These are phyloP conservation scores for Eledone cirrhosa DNA, from an alignment of 2,888 invertebrate species.

Conservation along the genomic window DNA sequence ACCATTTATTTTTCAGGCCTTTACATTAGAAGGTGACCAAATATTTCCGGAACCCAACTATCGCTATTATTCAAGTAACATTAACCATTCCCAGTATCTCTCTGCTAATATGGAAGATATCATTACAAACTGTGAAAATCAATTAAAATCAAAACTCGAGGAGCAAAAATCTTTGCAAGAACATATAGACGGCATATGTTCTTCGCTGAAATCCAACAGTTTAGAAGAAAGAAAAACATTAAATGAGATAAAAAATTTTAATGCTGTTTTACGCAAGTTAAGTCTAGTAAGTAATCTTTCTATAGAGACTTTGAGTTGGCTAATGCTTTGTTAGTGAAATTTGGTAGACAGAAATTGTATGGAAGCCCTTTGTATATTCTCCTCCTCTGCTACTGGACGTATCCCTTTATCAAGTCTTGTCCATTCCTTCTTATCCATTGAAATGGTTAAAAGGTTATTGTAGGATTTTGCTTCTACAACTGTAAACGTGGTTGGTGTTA, in stretches of 20 bases:
- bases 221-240: conserved; percentile 47
- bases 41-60: conserved; percentile 56
- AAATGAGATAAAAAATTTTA: conserved; percentile 54
- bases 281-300: not conserved
- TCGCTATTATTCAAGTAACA: conserved; percentile 58
- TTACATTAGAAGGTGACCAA: conserved; percentile 60
- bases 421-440: too few species aligned
- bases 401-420: too few species aligned
- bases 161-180: conserved; percentile 34
- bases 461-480: too few species aligned
- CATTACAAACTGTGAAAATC: conserved; percentile 42
- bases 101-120: conserved; percentile 60
- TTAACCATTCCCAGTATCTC: conserved; percentile 50
- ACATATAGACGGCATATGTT: conserved; percentile 36
- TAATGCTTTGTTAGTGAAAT: too few species aligned
- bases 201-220: conserved; percentile 45
- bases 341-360: too few species aligned
- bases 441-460: too few species aligned
- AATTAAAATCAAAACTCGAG: conserved; percentile 29
- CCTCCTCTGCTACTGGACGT: too few species aligned
- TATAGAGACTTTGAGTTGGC: not conserved
- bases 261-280: conserved; percentile 34
- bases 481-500: too few species aligned
- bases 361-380: too few species aligned
- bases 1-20: conserved; percentile 50